Percentiles rank a stretch among this genome's conserved stretches.
phyloP scores from a whole-genome alignment of 2,797 vertebrate species.

The Odontamblyopus lacepedii region DNA sequence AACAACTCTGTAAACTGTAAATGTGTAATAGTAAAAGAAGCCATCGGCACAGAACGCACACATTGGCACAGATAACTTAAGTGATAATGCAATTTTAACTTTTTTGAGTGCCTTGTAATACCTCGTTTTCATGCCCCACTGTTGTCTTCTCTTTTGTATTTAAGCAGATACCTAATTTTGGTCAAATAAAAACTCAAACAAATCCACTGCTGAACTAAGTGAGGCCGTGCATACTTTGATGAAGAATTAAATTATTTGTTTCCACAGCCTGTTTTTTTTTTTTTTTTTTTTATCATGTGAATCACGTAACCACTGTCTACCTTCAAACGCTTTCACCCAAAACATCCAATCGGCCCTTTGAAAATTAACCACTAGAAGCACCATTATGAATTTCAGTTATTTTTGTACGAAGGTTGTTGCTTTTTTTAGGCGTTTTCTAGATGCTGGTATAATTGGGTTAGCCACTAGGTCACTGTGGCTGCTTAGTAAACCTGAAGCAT shows the following conservation, averaged over 20 bases:
- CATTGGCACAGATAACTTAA: no score
- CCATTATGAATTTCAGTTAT: background rate
- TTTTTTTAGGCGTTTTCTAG: conserved; percentile 21
- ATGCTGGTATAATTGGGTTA: conserved; percentile 57
- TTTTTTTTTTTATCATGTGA: background rate
- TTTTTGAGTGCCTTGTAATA: no score
- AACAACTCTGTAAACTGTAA: no score
- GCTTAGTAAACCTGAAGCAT: conserved; percentile 62
- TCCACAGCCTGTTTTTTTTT: no score
- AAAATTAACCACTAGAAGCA: background rate
- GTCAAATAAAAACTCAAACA: no score
- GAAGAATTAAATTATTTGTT: no score
- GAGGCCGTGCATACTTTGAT: no score
- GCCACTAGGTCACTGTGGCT: conserved; percentile 46
- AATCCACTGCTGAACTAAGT: no score
- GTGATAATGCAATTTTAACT: no score
- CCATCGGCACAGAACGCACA: background rate
- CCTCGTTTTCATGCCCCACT: no score
- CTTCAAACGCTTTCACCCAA: background rate
- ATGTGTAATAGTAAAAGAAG: background rate
- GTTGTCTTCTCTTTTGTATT: no score
- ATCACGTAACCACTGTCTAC: background rate
- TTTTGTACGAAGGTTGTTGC: conserved; percentile 6
- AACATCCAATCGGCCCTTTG: background rate
- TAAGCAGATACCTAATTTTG: no score